phyloP scores from a whole-genome alignment of 2,888 invertebrate species.

The Callyntrura sp. region DNA sequence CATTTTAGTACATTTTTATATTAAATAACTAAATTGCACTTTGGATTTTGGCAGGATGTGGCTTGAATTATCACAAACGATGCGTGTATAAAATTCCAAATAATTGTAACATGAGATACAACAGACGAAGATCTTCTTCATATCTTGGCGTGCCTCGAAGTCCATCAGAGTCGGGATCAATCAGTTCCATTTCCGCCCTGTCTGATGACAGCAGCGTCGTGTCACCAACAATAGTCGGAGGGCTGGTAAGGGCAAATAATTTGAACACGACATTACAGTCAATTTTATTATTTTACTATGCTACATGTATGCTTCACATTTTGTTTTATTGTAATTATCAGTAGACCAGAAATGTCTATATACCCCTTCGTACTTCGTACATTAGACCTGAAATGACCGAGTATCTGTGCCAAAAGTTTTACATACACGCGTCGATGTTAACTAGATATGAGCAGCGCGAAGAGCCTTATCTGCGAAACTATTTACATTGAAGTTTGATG shows the following conservation, averaged over 20 bases:
- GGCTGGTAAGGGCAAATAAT: constrained; percentile 90
- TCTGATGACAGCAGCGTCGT: constrained; percentile 87
- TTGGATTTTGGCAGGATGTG: constrained; percentile 91
- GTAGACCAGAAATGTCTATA: background rate
- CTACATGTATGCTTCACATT: too few relatives aligned
- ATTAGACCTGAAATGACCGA: background rate
- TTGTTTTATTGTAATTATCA: too few relatives aligned
- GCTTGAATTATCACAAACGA: constrained; percentile 99
- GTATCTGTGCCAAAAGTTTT: background rate
- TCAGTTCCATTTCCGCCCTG: constrained; percentile 88
- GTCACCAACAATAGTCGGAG: constrained; percentile 85
- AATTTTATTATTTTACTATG: background rate
- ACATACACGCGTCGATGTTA: background rate
- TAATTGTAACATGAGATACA: constrained; percentile 91
- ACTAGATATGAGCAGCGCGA: too few relatives aligned
- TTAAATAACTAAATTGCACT: too few relatives aligned
- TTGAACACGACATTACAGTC: background rate
- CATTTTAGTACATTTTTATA: too few relatives aligned
- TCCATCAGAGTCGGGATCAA: constrained; percentile 92
- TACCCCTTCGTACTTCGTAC: too few relatives aligned
- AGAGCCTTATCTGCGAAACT: background rate
- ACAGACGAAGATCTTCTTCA: constrained; percentile 85
- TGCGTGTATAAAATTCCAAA: constrained; percentile 99
- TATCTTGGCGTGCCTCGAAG: constrained; percentile 88
- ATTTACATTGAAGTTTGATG: constrained; percentile 29